Percentiles rank a stretch among this genome's conserved stretches.
Conservation (phyloP, 1,140 invertebrate genomes). For the Armadillidium nasatum region DNA sequence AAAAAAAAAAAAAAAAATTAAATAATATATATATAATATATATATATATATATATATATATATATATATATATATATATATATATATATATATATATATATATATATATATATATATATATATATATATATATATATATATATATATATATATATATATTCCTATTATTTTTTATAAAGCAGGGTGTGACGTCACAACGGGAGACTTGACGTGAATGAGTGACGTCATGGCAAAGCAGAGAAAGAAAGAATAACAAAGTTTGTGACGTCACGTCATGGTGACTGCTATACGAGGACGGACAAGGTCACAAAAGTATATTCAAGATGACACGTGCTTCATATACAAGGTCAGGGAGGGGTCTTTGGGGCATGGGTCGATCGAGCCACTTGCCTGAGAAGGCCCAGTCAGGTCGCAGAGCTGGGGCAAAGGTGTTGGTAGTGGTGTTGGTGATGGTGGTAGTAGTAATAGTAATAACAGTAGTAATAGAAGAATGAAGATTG, state of each 20-base stretch:
- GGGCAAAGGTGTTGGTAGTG: not conserved
- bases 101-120: conserved; percentile 6
- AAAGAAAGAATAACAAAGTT: not conserved
- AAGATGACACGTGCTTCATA: conserved; percentile 7
- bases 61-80: not conserved
- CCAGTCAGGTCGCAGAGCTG: conserved; percentile 7
- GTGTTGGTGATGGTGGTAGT: conserved; percentile 27
- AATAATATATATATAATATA: not conserved
- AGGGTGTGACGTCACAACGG: no score
- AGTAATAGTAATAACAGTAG: conserved; percentile 26
- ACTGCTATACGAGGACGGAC: not conserved
- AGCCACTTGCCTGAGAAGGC: not conserved
- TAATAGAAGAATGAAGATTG: conserved; percentile 13
- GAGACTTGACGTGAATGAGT: not conserved
- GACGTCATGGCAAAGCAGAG: not conserved
- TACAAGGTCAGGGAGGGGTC: not conserved
- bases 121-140: conserved; percentile 6
- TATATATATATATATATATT: not conserved
- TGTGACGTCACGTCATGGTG: not conserved
- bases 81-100: conserved; percentile 1
- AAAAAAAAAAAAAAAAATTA: no score
- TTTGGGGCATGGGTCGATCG: not conserved
- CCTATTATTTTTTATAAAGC: no score
- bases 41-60: not conserved
- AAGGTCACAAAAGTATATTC: not conserved